These are phyloP conservation scores for Myzus persicae DNA, from an alignment of 1,140 invertebrate genomes.

Conservation along the genomic window DNA sequence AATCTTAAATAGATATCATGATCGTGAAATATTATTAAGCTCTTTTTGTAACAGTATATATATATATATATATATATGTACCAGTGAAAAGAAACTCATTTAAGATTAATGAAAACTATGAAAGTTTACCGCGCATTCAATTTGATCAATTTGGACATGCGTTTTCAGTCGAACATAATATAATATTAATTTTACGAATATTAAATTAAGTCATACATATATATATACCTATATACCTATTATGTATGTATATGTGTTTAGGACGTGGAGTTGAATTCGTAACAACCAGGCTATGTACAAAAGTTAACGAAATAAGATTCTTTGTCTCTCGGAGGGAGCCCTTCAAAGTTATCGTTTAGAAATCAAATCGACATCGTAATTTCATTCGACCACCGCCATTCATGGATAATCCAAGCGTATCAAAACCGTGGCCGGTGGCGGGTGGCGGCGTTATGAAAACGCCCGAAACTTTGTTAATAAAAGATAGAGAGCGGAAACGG, in stretches of 20 bases:
- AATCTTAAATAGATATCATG: neutral
- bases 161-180: neutral
- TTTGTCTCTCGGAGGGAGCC: neutral
- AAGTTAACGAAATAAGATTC: neutral
- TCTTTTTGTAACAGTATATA: neutral
- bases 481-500: slow-evolving; percentile 29
- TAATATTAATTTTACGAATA: neutral
- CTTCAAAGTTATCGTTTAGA: slow-evolving; percentile 46
- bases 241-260: neutral
- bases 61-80: neutral
- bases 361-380: slow-evolving; percentile 27
- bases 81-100: neutral
- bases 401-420: neutral
- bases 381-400: neutral
- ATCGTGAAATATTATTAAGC: neutral
- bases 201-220: neutral
- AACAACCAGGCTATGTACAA: neutral
- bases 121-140: neutral
- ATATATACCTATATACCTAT: neutral
- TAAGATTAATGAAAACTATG: neutral
- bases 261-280: neutral
- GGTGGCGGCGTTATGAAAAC: neutral
- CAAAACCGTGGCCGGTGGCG: neutral
- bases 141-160: neutral
- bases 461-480: slow-evolving; percentile 46